Evolutionary conservation across 2,113 vertebrate species (phyloP), one percentile per base, ranked within the genome.

Genomic region (Semnornis frantzii): DNA sequence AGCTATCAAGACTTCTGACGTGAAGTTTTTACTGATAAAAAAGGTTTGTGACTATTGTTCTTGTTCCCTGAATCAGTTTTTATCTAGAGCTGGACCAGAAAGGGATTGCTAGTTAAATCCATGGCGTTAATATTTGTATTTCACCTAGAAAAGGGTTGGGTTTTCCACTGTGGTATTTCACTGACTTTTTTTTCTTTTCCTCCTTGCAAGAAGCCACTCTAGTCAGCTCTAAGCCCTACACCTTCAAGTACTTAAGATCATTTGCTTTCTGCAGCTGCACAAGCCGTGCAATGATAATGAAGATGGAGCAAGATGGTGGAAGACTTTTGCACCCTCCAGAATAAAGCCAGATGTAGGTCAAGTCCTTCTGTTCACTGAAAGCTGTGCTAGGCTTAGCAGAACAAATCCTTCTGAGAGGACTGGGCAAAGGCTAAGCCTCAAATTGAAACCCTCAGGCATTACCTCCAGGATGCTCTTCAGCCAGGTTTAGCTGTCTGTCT

Each of bases 61-160:
- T 46, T 46, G 5, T 66, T 66, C 58, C 71, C 52, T 21, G 59
- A 60, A 54, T 68, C 58, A 52, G 28, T 27, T 65, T 75, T 71
- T 71, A 50, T 50, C 63, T 62, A n/a, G 39, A 66, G 24, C 83
- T 58, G 28, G 33, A 57, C 15, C 42, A 83, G 54, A 83, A 62
- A 72, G 21, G 31, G 24, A 30, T 28, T 65, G 31, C 31, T 52
- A 31, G 16, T 33, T 52, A 71, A 14, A 62, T 39, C 33, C 10
- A 13, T 6, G 24, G 58, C 1, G 2, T 31, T 12, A 66, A 6
- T 44, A 88, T 50, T 46, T 85, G n/a, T 30, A 82, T 15, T n/a
- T n/a, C 19, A 50, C n/a, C 15, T 30, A 76, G 37, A 84, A 31
- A 37, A 25, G 0, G 1, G 15, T 9, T 2, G 2, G 3, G 13